phyloP scores from a whole-genome alignment of 2,888 invertebrate species.

The Macrosoma leucophasiata region DNA sequence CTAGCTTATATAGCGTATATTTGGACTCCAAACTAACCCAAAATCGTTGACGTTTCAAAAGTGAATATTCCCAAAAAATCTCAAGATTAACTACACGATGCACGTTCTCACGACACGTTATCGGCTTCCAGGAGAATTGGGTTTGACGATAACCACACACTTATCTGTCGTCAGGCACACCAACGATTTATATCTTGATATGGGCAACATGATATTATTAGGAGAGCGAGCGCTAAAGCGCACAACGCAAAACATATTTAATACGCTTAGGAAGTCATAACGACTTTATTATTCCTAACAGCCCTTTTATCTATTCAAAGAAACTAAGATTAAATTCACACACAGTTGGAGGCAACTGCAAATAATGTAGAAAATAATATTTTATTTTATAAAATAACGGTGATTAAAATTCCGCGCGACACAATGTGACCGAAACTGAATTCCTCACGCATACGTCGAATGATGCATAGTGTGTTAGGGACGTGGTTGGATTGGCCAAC shows the following conservation, averaged over 20 bases:
- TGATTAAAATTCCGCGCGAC: slow-evolving; percentile 48
- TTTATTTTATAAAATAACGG: slow-evolving; percentile 16
- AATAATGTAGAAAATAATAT: too few relatives aligned
- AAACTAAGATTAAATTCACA: too few relatives aligned
- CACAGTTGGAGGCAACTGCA: too few relatives aligned
- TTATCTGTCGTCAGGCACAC: slow-evolving; percentile 47
- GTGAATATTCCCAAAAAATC: too few relatives aligned
- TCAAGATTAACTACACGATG: too few relatives aligned
- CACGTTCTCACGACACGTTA: slow-evolving; percentile 43
- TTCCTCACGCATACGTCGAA: slow-evolving; percentile 32
- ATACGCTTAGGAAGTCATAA: slow-evolving; percentile 5
- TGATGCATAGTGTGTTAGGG: slow-evolving; percentile 32
- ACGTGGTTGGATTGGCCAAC: slow-evolving; percentile 55
- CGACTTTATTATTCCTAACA: slow-evolving; percentile 8
- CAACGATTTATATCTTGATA: slow-evolving; percentile 41
- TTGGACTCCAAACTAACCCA: too few relatives aligned
- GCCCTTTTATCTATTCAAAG: slow-evolving; percentile 12
- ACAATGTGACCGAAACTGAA: slow-evolving; percentile 32
- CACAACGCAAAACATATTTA: not conserved
- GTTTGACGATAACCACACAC: slow-evolving; percentile 54
- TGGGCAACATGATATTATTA: slow-evolving; percentile 9
- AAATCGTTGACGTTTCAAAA: too few relatives aligned
- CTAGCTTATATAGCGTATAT: too few relatives aligned
- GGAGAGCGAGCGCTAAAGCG: not conserved
- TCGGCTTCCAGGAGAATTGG: slow-evolving; percentile 46